These are phyloP conservation scores for Callyntrura sp. DNA, from an alignment of 2,888 invertebrate genomes.

Conservation along the genomic window DNA sequence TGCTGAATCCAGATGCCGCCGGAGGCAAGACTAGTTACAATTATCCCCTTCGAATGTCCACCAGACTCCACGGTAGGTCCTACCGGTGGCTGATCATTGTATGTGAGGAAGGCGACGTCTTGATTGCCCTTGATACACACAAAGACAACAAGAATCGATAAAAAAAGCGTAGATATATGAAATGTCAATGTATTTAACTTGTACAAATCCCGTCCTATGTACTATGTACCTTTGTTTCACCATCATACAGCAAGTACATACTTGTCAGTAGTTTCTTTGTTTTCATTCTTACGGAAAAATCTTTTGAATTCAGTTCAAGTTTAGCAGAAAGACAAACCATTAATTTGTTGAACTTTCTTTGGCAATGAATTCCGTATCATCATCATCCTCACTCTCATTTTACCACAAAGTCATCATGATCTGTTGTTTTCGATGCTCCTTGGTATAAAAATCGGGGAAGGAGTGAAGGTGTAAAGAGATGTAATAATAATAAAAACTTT, in stretches of 20 bases:
- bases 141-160: not conserved
- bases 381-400: not conserved
- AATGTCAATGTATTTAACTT: conserved; percentile 12
- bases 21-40: conserved; percentile 89
- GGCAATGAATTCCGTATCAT: not conserved
- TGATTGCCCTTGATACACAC: conserved; percentile 35
- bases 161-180: not conserved
- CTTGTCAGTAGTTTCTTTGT: too few relatives aligned
- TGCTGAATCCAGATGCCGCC: conserved; percentile 95
- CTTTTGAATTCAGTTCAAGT: not conserved
- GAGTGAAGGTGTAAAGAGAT: conserved; percentile 17
- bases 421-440: not conserved
- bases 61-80: conserved; percentile 87
- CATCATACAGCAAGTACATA: not conserved
- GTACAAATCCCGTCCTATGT: too few relatives aligned
- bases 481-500: not conserved
- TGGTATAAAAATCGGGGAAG: too few relatives aligned
- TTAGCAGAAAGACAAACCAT: not conserved
- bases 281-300: not conserved
- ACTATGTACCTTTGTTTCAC: too few relatives aligned
- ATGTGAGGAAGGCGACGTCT: conserved; percentile 88
- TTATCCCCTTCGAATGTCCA: conserved; percentile 96
- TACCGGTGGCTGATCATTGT: conserved; percentile 95
- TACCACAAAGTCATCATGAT: not conserved
- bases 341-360: not conserved